Percentiles rank a stretch among this genome's conserved stretches.
phyloP scores from a whole-genome alignment of 2,797 vertebrate species.

The Aplochiton taeniatus region DNA sequence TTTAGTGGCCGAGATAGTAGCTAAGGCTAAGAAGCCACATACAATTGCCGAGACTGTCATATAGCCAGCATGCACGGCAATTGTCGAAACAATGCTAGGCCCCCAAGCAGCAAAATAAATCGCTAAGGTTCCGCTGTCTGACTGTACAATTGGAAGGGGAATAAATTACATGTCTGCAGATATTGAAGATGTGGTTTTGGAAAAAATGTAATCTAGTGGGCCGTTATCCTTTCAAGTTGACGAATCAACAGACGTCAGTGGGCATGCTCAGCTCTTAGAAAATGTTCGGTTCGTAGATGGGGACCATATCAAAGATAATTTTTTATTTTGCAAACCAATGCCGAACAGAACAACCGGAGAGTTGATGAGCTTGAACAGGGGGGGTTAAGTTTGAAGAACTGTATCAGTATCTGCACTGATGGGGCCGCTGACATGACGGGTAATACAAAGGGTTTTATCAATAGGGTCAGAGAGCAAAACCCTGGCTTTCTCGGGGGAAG shows the following conservation, averaged over 20 bases:
- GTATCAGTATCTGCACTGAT: conserved; percentile 12
- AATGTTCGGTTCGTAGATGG: conserved; percentile 20
- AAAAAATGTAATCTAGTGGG: conserved; percentile 11
- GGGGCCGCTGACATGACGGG: conserved; percentile 7
- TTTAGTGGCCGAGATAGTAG: no score
- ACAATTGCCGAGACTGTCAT: conserved; percentile 1
- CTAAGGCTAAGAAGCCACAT: conserved; percentile 13
- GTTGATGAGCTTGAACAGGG: conserved; percentile 2
- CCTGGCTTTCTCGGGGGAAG: conserved; percentile 17
- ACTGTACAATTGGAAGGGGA: conserved; percentile 16
- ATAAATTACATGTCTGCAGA: conserved; percentile 22
- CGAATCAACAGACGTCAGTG: conserved; percentile 22
- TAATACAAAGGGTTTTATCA: conserved; percentile 15
- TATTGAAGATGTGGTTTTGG: conserved; percentile 15
- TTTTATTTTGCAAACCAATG: conserved; percentile 16
- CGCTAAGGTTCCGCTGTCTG: conserved; percentile 14
- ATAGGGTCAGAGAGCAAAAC: conserved; percentile 11
- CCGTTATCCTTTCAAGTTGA: conserved; percentile 28
- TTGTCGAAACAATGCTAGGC: conserved; percentile 3
- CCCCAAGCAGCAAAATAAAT: conserved; percentile 22
- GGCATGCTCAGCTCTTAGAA: conserved; percentile 16
- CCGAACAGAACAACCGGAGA: conserved; percentile 17
- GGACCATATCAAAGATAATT: conserved; percentile 16
- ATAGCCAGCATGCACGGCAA: conserved; percentile 12
- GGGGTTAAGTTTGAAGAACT: conserved; percentile 17